These are phyloP conservation scores for Lonchura striata DNA, from an alignment of 2,113 vertebrate genomes.

Conservation along the genomic window DNA sequence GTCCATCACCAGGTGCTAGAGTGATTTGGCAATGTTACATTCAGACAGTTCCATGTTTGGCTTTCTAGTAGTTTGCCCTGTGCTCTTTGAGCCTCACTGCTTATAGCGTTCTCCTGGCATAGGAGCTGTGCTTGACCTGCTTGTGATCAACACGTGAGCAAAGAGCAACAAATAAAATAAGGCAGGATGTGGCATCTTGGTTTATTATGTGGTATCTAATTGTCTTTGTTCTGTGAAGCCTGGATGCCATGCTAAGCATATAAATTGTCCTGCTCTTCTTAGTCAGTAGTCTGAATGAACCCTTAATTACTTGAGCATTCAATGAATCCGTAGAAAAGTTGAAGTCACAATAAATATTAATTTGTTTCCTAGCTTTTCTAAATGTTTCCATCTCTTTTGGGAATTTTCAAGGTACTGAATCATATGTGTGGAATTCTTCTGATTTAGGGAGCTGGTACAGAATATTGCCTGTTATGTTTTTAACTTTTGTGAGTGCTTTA, in stretches of 20 bases:
- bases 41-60: background rate
- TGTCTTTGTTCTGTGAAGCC: background rate
- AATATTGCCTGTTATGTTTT: background rate
- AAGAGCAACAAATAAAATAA: background rate
- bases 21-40: background rate
- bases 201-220: background rate
- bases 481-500: background rate
- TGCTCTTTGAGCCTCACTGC: background rate
- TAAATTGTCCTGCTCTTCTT: background rate
- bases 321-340: background rate
- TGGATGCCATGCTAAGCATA: background rate
- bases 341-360: background rate
- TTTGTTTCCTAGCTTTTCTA: background rate
- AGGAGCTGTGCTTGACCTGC: background rate
- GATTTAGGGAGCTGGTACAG: background rate
- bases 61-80: background rate
- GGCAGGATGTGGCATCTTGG: background rate
- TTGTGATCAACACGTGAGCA: background rate
- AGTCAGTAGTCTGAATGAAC: background rate
- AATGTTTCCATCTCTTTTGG: background rate
- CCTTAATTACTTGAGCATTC: background rate
- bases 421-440: background rate
- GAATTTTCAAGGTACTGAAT: background rate
- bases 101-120: background rate
- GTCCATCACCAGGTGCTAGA: background rate